These are phyloP conservation scores for Elanoides forficatus DNA, from an alignment of 2,113 vertebrate genomes.

Conservation along the genomic window DNA sequence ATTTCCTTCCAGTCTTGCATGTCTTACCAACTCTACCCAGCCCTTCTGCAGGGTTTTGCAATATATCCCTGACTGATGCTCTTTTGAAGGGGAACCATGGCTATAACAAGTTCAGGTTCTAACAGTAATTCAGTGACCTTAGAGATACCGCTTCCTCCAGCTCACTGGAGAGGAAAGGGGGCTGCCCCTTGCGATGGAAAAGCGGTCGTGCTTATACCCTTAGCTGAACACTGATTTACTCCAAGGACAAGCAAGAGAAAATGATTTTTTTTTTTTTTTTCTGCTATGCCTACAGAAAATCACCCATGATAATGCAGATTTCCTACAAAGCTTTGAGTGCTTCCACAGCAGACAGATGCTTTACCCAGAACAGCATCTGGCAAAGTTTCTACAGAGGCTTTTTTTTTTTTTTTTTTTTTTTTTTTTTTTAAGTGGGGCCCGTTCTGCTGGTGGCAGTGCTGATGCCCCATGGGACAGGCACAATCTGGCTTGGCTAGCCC, in stretches of 20 bases:
- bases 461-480: rapidly evolving
- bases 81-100: neutral
- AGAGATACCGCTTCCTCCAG: neutral
- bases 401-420: neutral
- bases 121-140: neutral
- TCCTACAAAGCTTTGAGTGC: neutral
- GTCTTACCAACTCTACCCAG: neutral
- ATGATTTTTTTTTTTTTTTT: neutral
- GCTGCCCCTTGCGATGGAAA: neutral
- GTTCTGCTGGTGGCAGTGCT: neutral
- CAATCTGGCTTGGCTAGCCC: neutral
- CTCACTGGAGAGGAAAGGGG: neutral
- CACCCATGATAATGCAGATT: neutral
- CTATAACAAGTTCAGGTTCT: too few species aligned
- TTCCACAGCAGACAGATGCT: neutral
- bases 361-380: neutral
- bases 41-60: neutral
- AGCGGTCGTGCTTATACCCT: rapidly evolving
- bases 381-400: neutral
- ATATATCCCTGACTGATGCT: neutral
- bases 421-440: neutral
- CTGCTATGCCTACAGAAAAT: neutral
- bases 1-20: neutral
- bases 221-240: neutral
- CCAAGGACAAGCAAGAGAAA: neutral